A percentile compares a stretch with the other conserved stretches of the same genome.
phyloP scores from a whole-genome alignment of 2,888 invertebrate genomes.

The Eulithis prunata region DNA sequence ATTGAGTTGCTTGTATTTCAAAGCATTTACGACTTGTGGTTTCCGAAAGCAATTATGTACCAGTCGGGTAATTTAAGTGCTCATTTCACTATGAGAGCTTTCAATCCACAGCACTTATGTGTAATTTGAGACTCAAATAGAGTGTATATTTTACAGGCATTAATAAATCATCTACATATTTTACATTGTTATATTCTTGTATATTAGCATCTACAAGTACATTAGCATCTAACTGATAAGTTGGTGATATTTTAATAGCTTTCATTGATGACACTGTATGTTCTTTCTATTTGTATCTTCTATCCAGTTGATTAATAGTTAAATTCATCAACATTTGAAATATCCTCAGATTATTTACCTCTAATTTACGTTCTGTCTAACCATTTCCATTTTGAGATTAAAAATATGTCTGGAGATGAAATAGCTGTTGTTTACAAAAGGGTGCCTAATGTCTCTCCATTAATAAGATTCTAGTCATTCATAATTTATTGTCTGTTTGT shows the following conservation, averaged over 20 bases:
- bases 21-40: conserved; percentile 2
- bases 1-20: neutral
- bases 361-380: neutral
- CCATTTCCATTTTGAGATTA: neutral
- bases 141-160: conserved; percentile 2
- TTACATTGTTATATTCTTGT: neutral
- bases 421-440: conserved; percentile 10
- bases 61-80: conserved; percentile 4
- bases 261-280: too few relatives aligned
- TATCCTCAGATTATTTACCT: neutral
- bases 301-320: too few relatives aligned
- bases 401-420: neutral
- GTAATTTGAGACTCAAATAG: neutral
- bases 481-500: conserved; percentile 34
- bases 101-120: neutral
- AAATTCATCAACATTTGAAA: neutral
- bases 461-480: conserved; percentile 22
- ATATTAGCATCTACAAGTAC: neutral
- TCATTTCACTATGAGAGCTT: neutral
- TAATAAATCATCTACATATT: neutral
- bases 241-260: too few relatives aligned
- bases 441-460: conserved; percentile 10
- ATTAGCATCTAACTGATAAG: too few relatives aligned
- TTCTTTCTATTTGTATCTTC: too few relatives aligned
- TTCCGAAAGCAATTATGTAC: conserved; percentile 12